A percentile compares a stretch with the other conserved stretches of the same genome.
Conservation (phyloP, 2,888 invertebrate genomes). For the Parelbella ahira region DNA sequence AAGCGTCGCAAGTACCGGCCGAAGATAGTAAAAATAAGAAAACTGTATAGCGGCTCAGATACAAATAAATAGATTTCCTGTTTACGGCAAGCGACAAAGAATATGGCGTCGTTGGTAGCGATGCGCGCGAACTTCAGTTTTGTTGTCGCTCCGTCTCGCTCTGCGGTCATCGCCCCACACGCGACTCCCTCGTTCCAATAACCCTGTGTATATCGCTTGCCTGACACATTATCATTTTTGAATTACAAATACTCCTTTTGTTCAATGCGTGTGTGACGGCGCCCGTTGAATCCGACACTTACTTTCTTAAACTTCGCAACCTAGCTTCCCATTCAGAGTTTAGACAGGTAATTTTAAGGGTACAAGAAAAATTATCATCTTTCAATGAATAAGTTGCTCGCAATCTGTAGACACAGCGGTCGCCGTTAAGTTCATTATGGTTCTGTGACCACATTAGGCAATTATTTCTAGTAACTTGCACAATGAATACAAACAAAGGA, state of each 20-base stretch:
- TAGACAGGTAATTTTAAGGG: no score
- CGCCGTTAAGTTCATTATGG: slow-evolving; percentile 55
- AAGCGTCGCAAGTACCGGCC: no score
- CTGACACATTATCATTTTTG: slow-evolving; percentile 45
- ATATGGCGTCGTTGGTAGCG: slow-evolving; percentile 27
- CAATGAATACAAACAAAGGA: slow-evolving; percentile 68
- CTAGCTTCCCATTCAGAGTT: no score
- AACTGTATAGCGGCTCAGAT: no score
- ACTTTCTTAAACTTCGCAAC: no score
- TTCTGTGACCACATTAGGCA: slow-evolving; percentile 57
- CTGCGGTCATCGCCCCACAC: slow-evolving; percentile 72
- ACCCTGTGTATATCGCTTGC: slow-evolving; percentile 60
- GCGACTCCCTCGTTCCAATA: slow-evolving; percentile 70
- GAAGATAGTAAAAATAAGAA: no score
- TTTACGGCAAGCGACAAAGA: slow-evolving; percentile 23
- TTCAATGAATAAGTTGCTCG: slow-evolving; percentile 9
- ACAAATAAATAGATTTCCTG: slow-evolving; percentile 24
- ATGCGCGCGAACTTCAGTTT: slow-evolving; percentile 71
- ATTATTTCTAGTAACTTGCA: slow-evolving; percentile 65
- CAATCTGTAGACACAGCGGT: slow-evolving; percentile 42
- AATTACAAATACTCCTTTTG: slow-evolving; percentile 33
- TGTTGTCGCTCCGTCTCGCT: slow-evolving; percentile 75
- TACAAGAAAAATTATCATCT: slow-evolving; percentile 1
- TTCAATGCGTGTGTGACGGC: slow-evolving; percentile 7
- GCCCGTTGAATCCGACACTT: no score